phyloP scores from a whole-genome alignment of 2,888 invertebrate species.

The Gerris lacustris region DNA sequence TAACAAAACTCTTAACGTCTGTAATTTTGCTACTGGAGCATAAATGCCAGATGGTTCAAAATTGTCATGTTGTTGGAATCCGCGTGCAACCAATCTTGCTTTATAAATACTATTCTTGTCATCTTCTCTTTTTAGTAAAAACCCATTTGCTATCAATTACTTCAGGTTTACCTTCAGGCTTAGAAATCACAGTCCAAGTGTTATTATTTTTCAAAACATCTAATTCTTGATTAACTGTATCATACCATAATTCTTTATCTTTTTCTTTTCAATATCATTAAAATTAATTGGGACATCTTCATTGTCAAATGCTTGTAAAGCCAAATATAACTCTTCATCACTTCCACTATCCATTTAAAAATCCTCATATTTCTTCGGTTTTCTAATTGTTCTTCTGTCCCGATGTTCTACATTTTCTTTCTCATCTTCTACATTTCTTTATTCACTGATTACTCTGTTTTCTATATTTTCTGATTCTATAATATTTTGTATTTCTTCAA shows the following conservation, averaged over 20 bases:
- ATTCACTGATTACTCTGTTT: background rate
- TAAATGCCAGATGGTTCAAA: background rate
- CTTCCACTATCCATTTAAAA: background rate
- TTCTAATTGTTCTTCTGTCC: background rate
- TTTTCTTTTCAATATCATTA: background rate
- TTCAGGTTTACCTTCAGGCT: background rate
- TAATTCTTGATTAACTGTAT: background rate
- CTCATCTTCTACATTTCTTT: background rate
- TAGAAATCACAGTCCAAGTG: background rate
- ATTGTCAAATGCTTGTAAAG: background rate
- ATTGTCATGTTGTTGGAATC: background rate
- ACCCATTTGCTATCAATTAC: background rate
- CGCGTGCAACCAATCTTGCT: background rate
- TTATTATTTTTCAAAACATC: background rate
- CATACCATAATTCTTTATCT: background rate
- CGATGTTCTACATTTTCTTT: background rate
- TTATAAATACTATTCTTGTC: background rate
- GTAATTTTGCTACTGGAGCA: slow-evolving; percentile 9
- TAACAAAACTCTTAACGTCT: background rate
- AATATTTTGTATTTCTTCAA: background rate
- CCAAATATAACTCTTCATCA: background rate
- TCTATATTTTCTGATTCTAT: background rate
- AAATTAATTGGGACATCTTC: background rate
- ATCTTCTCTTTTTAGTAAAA: background rate
- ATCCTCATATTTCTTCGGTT: background rate